Evolutionary conservation across 1,140 invertebrate species (phyloP).

Genomic region (Tyrophagus putrescentiae): DNA sequence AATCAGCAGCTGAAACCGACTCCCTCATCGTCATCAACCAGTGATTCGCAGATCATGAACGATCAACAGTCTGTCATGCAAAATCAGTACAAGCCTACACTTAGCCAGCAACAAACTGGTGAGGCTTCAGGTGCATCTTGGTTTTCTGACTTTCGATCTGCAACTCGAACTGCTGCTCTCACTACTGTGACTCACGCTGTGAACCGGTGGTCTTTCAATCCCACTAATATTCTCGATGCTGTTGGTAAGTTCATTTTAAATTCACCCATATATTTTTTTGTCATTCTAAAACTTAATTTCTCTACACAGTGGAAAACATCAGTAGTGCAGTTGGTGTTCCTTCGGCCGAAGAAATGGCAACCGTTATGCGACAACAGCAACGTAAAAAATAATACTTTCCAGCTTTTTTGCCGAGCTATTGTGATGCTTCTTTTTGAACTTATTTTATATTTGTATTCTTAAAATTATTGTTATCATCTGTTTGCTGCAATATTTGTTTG

Average conservation of each 20-base stretch:
- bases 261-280: not conserved
- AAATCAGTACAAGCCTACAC: not conserved
- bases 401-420: too few relatives aligned
- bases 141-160: not conserved
- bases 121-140: too few relatives aligned
- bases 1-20: too few relatives aligned
- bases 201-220: slow-evolving; percentile 5
- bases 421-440: too few relatives aligned
- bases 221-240: not conserved
- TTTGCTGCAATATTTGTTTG: too few relatives aligned
- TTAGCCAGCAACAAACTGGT: not conserved
- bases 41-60: not conserved
- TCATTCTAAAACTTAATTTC: too few relatives aligned
- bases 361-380: slow-evolving; percentile 9
- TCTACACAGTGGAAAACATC: slow-evolving; percentile 1
- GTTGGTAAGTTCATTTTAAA: slow-evolving; percentile 2
- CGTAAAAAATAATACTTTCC: too few relatives aligned
- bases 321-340: not conserved
- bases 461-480: too few relatives aligned
- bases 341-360: slow-evolving; percentile 13
- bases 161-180: not conserved
- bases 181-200: slow-evolving; percentile 5
- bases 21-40: too few relatives aligned
- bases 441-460: too few relatives aligned
- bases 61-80: not conserved